These are phyloP conservation scores for Lithophane socia DNA, from an alignment of 2,888 invertebrate genomes.

Conservation along the genomic window DNA sequence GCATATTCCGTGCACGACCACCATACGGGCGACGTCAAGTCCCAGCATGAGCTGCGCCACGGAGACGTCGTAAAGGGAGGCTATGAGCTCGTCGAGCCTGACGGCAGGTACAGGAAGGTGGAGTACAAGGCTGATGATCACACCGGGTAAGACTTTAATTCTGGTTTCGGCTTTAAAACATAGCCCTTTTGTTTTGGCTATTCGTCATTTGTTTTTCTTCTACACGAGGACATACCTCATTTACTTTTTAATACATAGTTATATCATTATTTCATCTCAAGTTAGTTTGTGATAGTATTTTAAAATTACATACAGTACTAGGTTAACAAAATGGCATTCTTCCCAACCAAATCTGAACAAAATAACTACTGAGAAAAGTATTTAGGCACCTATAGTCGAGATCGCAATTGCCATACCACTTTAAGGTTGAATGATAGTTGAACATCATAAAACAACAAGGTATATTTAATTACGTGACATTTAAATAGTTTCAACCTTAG, in stretches of 20 bases:
- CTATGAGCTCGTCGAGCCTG: slow-evolving; percentile 92
- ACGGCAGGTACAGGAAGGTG: slow-evolving; percentile 92
- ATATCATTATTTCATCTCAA: neutral
- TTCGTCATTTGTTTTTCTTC: neutral
- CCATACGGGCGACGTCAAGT: slow-evolving; percentile 90
- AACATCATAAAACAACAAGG: neutral
- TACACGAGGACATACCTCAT: neutral
- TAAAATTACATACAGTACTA: neutral
- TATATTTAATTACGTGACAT: neutral
- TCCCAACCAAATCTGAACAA: neutral
- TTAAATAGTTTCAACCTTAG: neutral
- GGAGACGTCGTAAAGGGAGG: slow-evolving; percentile 91
- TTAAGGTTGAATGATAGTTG: neutral
- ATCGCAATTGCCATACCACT: neutral
- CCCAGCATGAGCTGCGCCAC: slow-evolving; percentile 88
- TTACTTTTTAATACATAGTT: neutral
- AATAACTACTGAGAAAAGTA: neutral
- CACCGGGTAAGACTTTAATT: slow-evolving; percentile 77
- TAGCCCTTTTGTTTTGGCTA: neutral
- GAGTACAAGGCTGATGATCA: slow-evolving; percentile 92
- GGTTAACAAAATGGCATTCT: neutral
- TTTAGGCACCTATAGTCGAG: neutral
- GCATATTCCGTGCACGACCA: slow-evolving; percentile 89
- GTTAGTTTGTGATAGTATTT: neutral
- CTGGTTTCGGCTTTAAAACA: neutral